Base-by-base conservation (phyloP, 2,113 vertebrate species). In the Cyprinodon variegatus region DNA sequence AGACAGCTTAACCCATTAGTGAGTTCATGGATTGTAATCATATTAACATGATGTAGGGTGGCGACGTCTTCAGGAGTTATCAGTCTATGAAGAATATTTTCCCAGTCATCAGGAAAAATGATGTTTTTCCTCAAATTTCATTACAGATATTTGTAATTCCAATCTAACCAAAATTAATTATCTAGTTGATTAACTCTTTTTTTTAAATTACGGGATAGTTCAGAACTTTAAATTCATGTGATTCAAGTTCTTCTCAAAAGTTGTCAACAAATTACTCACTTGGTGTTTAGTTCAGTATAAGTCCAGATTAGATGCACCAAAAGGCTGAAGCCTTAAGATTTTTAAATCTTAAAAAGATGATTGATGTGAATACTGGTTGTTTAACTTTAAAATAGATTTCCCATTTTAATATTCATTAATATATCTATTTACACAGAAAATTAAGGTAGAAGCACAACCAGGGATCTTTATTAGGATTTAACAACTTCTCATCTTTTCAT, bases 1-100 rank as follows among this genome's bases (percentile, higher is more conserved):
- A 79, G 89, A 86, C 88, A 90, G 82, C 88, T 89, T 53, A 87
- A 59, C 81, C 82, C 45, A 22, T 68, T 39, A 63, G 14, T 73
- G 78, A 83, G 76, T 83, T 80, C 29, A 22, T 69, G 74, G 73
- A 67, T 70, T 73, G 78, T 39, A 65, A 45, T 39, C 60, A 38
- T 39, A 40, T 76, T 85, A 68, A 72, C 29, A 63, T 61, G 62
- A 65, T 57, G 62, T 73, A 64, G 61, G 46, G 75, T 43, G 12
- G 38, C 65, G 59, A 67, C 81, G 80, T 78, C 50, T 78, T 69
- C 66, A 80, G 63, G 36, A 66, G 5, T 66, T 13, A 46, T 22
- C 41, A 66, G n/a, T 12, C 41, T 15, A 9, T 13, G 13, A 46
- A 36, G 71, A 74, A 67, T 62, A 77, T 78, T 83, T 77, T 53